A percentile compares a stretch with the other conserved stretches of the same genome.
These are phyloP conservation scores for Cheirogaleus major DNA, from an alignment of 2,797 vertebrate species.

Conservation along the genomic window DNA sequence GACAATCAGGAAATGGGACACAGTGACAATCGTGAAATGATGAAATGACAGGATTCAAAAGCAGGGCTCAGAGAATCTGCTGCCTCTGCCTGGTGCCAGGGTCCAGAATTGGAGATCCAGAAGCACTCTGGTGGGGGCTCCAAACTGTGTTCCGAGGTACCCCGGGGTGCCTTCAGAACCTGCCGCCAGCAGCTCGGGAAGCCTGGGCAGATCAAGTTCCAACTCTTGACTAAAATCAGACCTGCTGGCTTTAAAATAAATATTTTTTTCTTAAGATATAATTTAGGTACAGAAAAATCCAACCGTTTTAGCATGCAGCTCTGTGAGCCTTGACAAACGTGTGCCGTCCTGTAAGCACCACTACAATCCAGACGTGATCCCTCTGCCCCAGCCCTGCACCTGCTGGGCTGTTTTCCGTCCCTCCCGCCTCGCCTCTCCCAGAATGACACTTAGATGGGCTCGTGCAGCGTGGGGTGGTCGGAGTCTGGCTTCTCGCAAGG, in stretches of 20 bases:
- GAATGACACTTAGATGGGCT: neutral
- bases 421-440: neutral
- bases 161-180: neutral
- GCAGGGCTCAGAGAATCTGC: neutral
- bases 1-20: too few relatives aligned
- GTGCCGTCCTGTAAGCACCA: accelerated
- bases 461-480: accelerated
- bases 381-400: neutral
- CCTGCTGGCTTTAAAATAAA: neutral
- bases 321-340: neutral
- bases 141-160: neutral
- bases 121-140: too few relatives aligned
- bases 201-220: accelerated
- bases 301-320: neutral
- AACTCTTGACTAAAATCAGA: neutral
- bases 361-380: neutral
- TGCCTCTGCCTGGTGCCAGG: neutral
- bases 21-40: neutral
- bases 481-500: neutral
- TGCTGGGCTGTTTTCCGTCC: neutral
- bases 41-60: too few relatives aligned
- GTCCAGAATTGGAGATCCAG: neutral
- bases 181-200: accelerated
- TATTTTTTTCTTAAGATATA: neutral
- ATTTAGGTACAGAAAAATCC: neutral